A percentile compares a stretch with the other conserved stretches of the same genome.
Conservation (phyloP, 1,140 invertebrate species). For the Drosophila parabipectinata region DNA sequence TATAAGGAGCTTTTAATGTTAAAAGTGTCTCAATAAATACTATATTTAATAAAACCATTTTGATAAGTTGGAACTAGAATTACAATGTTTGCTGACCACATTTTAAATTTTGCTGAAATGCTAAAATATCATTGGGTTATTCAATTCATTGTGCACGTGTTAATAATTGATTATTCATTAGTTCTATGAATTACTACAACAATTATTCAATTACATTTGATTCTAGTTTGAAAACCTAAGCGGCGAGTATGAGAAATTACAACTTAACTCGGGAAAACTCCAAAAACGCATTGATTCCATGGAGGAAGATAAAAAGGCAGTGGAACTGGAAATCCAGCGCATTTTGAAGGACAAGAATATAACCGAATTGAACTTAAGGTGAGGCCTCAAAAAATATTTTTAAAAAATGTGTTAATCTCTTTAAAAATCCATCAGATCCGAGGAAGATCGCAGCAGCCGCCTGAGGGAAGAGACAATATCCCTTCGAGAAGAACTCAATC, state of each 20-base stretch:
- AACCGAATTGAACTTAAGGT: constrained; percentile 85
- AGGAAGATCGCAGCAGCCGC: constrained; percentile 91
- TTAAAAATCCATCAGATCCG: constrained; percentile 85
- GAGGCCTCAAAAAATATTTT: not conserved
- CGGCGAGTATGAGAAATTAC: constrained; percentile 90
- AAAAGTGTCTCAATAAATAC: not conserved
- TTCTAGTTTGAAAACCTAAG: constrained; percentile 89
- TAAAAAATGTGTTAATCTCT: rapidly evolving
- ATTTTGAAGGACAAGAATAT: constrained; percentile 88
- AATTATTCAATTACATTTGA: not conserved
- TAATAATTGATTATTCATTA: not conserved
- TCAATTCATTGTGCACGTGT: not conserved
- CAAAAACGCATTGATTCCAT: constrained; percentile 90
- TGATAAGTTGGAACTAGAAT: not conserved
- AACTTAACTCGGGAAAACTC: constrained; percentile 88
- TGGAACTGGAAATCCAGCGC: constrained; percentile 89
- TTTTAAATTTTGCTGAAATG: not conserved
- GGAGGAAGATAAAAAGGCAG: constrained; percentile 90
- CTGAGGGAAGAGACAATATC: constrained; percentile 90
- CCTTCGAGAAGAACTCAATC: constrained; percentile 90
- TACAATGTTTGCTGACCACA: constrained; percentile 2
- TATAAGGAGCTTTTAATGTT: not conserved
- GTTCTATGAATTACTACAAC: not conserved
- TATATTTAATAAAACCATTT: not conserved
- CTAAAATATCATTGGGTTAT: not conserved